Base-by-base conservation (phyloP, 2,113 vertebrate genomes). In the Myxocyprinus asiaticus region DNA sequence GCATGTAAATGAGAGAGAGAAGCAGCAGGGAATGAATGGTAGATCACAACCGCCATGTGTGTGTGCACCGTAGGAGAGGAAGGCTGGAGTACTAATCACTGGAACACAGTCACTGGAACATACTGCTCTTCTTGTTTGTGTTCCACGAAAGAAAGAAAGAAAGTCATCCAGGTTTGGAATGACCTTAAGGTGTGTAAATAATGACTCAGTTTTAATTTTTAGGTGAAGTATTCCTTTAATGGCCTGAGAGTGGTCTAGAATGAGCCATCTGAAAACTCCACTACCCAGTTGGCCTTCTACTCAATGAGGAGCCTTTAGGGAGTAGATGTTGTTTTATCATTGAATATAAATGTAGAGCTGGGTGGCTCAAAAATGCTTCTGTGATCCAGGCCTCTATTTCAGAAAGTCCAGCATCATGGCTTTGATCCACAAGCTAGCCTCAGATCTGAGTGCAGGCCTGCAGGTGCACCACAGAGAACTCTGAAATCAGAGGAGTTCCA, bases 1-100 rank as follows among this genome's bases (percentile, higher is more conserved):
- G 87, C 88, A 91, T 90, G 90, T 78, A 88, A 92, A 91, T 91
- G 88, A 92, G 89, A 84, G 65, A 73, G 55, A 87, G 22, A 33
- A 33, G 22, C 22, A 84, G 85, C 44, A 69, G 89, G 85, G 88
- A 87, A 76, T 70, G 55, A 33, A 9, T 48, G 47, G 86, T 90
- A 89, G 85, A 91, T 90, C 89, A 90, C 87, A 80, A 82, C 89
- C 85, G 88, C 82, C 87, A 10, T 0, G 7, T 48, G 47, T 65
- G 22, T 51, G 67, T 63, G 44, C 53, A 58, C 14, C 48, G 55
- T 73, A 82, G 86, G 77, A 58, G 73, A 66, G 62, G 78, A 73
- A 88, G 86, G 87, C 87, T 84, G 85, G 79, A 78, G 80, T 77
- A 89, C 85, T 90, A 89, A 91, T 91, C 88, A 86, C 81, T 84